These are phyloP conservation scores for Scylla paramamosain DNA, from an alignment of 1,140 invertebrate species.

Conservation along the genomic window DNA sequence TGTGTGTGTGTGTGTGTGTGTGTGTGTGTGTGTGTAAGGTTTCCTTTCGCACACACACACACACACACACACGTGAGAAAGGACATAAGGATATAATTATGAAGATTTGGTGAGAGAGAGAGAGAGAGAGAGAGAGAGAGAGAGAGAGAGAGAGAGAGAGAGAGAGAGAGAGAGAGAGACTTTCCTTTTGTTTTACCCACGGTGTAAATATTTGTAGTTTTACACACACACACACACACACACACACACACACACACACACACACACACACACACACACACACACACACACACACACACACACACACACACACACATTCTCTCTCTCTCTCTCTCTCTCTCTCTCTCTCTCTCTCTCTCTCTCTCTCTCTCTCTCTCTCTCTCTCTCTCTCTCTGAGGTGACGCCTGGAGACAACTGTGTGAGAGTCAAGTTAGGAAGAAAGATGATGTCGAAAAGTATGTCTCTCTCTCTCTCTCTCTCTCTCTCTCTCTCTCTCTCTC, in stretches of 20 bases:
- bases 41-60: neutral
- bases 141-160: neutral
- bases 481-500: slow-evolving; percentile 40
- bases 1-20: slow-evolving; percentile 1
- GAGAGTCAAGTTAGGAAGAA: neutral
- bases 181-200: neutral
- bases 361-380: slow-evolving; percentile 6
- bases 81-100: neutral
- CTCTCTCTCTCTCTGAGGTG: neutral
- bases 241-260: no score
- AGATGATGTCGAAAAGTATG: neutral
- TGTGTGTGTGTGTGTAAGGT: neutral
- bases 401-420: neutral
- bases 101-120: neutral
- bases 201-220: neutral
- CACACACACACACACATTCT: no score
- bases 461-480: slow-evolving; percentile 30
- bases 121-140: slow-evolving; percentile 18
- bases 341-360: no score
- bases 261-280: no score
- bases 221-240: no score
- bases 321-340: no score
- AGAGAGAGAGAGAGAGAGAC: slow-evolving; percentile 25
- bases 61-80: no score
- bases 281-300: no score